Evolutionary conservation across 1,140 invertebrate genomes (phyloP), one percentile per base, ranked within the genome.

Genomic region (Drepana arcuata): DNA sequence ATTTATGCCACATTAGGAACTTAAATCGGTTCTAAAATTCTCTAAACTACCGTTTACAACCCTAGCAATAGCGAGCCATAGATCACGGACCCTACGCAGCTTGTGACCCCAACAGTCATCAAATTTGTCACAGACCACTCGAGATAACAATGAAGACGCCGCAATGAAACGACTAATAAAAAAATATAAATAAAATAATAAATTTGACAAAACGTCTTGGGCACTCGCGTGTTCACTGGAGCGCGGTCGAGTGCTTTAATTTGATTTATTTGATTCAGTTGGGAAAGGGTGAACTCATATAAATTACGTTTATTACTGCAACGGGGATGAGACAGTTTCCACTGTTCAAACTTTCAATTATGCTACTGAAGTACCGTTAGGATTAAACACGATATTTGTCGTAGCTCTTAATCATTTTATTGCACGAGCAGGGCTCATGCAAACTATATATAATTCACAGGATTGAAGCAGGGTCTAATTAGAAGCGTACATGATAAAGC

Each of bases 131-230:
- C 77, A 81, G 69, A 51, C 64, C 63, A 79, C 73, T 75, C 67
- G 52, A 75, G 47, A 64, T 34, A 32, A 81, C 74, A 79, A 81
- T 65, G 52, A 64, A 57, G 56, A 67, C 37, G 43, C 48, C 54
- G 56, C 66, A 71, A 59, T 64, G 47, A 48, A 53, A 54, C 44
- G 43, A 48, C 57, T 60, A 77, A 79, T 75, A 74, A 78, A 81
- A 72, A 73, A 72, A 42, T 44, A 74, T 72, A 78, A 81, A 81
- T 79, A 79, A 81, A 77, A 81, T 78, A 81, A 81, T 81, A 81
- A 77, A 81, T 75, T 75, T 77, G 66, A 81, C 77, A 81, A 81
- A 81, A 81, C 77, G 77, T 81, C 77, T 81, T 81, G 69, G 66
- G 66, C 77, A 79, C 74, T 81, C 67, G 59, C 60, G 63, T 57